phyloP scores from a whole-genome alignment of 1,140 invertebrate species.

The Ctenoplectra terminalis region DNA sequence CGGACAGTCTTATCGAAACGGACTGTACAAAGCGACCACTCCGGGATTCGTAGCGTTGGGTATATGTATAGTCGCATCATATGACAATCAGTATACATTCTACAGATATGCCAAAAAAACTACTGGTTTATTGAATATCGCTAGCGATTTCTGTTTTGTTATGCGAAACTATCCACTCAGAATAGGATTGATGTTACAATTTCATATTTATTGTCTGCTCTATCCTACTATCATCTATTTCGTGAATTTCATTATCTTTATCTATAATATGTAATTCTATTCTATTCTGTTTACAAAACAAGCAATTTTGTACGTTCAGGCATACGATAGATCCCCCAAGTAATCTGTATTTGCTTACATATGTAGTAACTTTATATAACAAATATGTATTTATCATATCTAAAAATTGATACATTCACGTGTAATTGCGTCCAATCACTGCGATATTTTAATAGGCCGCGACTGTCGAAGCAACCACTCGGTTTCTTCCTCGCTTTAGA shows the following conservation, averaged over 20 bases:
- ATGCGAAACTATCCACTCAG: background rate
- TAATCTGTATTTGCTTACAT: background rate
- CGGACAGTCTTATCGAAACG: constrained; percentile 31
- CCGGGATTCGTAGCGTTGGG: constrained; percentile 54
- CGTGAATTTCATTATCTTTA: constrained; percentile 39
- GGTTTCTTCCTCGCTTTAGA: constrained; percentile 69
- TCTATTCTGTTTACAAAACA: constrained; percentile 28
- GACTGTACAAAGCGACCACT: constrained; percentile 69
- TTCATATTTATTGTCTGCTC: no score
- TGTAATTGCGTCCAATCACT: constrained; percentile 60
- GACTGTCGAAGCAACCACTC: constrained; percentile 61
- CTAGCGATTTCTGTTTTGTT: background rate
- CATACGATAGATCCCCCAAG: no score
- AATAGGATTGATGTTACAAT: background rate
- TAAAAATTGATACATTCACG: constrained; percentile 39
- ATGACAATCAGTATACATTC: constrained; percentile 71
- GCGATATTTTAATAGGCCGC: constrained; percentile 62
- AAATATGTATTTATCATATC: constrained; percentile 34
- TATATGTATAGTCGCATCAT: constrained; percentile 72
- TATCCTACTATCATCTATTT: constrained; percentile 1
- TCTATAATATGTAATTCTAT: constrained; percentile 34
- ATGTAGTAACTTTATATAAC: background rate
- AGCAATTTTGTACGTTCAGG: background rate
- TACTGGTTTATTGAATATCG: constrained; percentile 22
- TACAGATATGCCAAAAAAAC: constrained; percentile 53